Evolutionary conservation across 2,113 vertebrate genomes (phyloP).

Genomic region (Myocastor coypus): DNA sequence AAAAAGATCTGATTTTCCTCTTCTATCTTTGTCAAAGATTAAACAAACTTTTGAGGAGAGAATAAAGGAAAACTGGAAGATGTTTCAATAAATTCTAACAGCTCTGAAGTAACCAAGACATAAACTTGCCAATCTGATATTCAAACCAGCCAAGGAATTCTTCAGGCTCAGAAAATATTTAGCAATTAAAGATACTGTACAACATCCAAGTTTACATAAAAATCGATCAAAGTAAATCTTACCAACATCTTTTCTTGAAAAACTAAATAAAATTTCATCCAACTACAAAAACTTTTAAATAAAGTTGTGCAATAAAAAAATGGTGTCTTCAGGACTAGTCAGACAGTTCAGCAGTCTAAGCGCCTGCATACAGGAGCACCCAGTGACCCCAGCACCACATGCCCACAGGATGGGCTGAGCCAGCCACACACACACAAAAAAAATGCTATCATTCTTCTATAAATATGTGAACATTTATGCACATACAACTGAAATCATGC

Average conservation of each 20-base stretch:
- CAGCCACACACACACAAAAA: no score
- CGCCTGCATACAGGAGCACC: no score
- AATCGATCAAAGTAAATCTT: slow-evolving; percentile 26
- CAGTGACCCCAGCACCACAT: no score
- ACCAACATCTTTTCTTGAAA: slow-evolving; percentile 29
- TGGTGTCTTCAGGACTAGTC: background rate
- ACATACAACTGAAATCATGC: slow-evolving; percentile 2
- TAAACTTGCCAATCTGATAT: background rate
- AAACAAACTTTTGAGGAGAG: background rate
- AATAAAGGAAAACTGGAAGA: background rate
- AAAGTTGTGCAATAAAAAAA: background rate
- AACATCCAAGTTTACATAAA: slow-evolving; percentile 22
- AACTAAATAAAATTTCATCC: slow-evolving; percentile 13
- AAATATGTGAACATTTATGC: background rate
- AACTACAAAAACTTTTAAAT: slow-evolving; percentile 29
- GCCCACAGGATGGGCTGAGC: no score
- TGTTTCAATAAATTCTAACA: background rate
- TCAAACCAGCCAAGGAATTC: slow-evolving; percentile 37
- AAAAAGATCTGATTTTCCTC: background rate
- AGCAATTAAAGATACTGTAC: slow-evolving; percentile 46
- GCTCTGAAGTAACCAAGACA: background rate
- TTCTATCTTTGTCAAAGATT: slow-evolving; percentile 5
- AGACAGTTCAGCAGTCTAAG: no score
- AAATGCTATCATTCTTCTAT: background rate
- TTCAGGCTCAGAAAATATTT: slow-evolving; percentile 35